A percentile compares a stretch with the other conserved stretches of the same genome.
Conservation (phyloP, 2,888 invertebrate species). For the Agrypnus murinus region DNA sequence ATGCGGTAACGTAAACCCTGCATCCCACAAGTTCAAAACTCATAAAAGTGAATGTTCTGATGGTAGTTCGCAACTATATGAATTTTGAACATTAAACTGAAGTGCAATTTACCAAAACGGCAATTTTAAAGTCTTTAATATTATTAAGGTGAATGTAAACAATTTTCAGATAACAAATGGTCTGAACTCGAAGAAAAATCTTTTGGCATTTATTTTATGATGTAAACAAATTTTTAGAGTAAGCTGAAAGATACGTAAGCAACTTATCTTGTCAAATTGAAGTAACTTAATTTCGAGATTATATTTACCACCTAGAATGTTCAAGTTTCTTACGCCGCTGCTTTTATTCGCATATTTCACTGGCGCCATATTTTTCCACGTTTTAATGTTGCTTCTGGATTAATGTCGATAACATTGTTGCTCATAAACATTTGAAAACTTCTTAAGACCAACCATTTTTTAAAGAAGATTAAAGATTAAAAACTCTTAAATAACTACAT, state of each 20-base stretch:
- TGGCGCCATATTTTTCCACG: neutral
- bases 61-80: constrained; percentile 8
- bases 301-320: constrained; percentile 24
- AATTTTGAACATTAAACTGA: constrained; percentile 1
- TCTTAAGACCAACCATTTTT: too few species aligned
- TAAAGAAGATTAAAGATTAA: too few species aligned
- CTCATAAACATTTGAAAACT: too few species aligned
- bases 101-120: neutral
- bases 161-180: neutral
- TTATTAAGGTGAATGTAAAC: neutral
- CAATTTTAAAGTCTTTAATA: neutral
- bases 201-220: neutral
- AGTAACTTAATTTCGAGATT: constrained; percentile 30
- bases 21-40: constrained; percentile 26
- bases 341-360: constrained; percentile 6
- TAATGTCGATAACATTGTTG: too few species aligned
- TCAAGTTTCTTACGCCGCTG: constrained; percentile 3
- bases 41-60: constrained; percentile 23
- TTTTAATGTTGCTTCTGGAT: too few species aligned
- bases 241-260: constrained; percentile 15
- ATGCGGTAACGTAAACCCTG: constrained; percentile 8
- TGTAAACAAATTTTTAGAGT: constrained; percentile 18
- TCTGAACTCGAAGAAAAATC: neutral
- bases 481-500: too few species aligned
- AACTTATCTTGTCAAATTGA: constrained; percentile 20